Conservation (phyloP, 2,888 invertebrate species). For the Acleris laterana region DNA sequence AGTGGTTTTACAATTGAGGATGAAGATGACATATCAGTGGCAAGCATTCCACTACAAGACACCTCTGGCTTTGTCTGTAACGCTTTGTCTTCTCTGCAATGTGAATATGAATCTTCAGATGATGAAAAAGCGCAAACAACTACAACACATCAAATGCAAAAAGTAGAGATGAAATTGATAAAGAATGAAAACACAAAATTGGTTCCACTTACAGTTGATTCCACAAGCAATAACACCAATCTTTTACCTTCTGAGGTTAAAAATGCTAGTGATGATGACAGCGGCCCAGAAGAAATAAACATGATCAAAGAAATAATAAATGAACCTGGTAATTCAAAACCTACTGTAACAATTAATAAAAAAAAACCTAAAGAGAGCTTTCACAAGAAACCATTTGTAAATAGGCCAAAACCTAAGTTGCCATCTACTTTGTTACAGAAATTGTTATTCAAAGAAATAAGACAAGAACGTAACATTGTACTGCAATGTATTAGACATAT, state of each 20-base stretch:
- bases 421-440: conserved; percentile 87
- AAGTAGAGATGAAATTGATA: conserved; percentile 12
- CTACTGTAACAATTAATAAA: conserved; percentile 39
- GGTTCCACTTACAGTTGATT: not conserved
- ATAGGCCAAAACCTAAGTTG: conserved; percentile 53
- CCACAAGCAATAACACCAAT: not conserved
- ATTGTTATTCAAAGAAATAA: conserved; percentile 90
- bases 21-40: conserved; percentile 52
- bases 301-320: conserved; percentile 51
- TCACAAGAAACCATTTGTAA: conserved; percentile 38
- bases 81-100: conserved; percentile 83
- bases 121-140: conserved; percentile 55
- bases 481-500: conserved; percentile 94
- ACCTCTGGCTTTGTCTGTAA: conserved; percentile 65
- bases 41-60: conserved; percentile 31
- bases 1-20: conserved; percentile 65
- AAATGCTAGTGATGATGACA: conserved; percentile 61
- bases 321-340: conserved; percentile 38
- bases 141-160: conserved; percentile 32
- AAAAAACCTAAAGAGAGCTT: conserved; percentile 35
- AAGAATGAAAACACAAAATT: not conserved
- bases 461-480: conserved; percentile 93
- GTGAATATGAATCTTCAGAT: conserved; percentile 83
- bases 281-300: conserved; percentile 79
- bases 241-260: no score